Percentiles rank a stretch among this genome's conserved stretches.
Evolutionary conservation across 2,888 invertebrate species (phyloP).

Genomic region (Axea sp.): DNA sequence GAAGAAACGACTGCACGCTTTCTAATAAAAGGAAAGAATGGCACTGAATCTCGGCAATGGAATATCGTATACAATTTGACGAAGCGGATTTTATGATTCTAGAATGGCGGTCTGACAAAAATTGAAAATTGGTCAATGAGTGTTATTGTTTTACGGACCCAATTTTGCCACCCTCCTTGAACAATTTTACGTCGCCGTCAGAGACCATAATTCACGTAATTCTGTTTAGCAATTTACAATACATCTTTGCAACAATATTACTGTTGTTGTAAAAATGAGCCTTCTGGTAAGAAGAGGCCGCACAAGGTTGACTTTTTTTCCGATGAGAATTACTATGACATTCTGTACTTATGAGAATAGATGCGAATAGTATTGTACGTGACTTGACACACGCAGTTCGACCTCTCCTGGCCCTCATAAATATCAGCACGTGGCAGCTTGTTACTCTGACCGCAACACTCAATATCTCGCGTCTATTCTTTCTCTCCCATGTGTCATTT

Average conservation of each 20-base stretch:
- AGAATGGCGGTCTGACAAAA: too few relatives aligned
- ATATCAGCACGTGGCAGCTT: conserved; percentile 77
- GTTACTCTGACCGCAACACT: conserved; percentile 76
- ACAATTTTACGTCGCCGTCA: background rate
- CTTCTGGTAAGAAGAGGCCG: conserved; percentile 5
- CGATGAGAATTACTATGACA: conserved; percentile 48
- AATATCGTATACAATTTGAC: too few relatives aligned
- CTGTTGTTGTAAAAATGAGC: conserved; percentile 11
- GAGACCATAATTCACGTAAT: conserved; percentile 35
- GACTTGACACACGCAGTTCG: conserved; percentile 66
- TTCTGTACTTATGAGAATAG: conserved; percentile 20
- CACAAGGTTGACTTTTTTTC: conserved; percentile 5
- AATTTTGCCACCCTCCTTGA: conserved; percentile 27
- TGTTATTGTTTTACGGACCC: too few relatives aligned
- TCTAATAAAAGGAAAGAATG: too few relatives aligned
- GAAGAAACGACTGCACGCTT: background rate
- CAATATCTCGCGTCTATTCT: conserved; percentile 68
- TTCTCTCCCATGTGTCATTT: conserved; percentile 45
- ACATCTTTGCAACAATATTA: conserved; percentile 29
- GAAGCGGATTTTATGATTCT: too few relatives aligned
- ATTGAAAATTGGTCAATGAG: too few relatives aligned
- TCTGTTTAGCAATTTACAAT: conserved; percentile 16
- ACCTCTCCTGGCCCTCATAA: conserved; percentile 77
- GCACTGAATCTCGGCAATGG: too few relatives aligned
- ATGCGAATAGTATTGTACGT: conserved; percentile 16